phyloP scores from a whole-genome alignment of 2,113 vertebrate species.

The Varanus komodoensis region DNA sequence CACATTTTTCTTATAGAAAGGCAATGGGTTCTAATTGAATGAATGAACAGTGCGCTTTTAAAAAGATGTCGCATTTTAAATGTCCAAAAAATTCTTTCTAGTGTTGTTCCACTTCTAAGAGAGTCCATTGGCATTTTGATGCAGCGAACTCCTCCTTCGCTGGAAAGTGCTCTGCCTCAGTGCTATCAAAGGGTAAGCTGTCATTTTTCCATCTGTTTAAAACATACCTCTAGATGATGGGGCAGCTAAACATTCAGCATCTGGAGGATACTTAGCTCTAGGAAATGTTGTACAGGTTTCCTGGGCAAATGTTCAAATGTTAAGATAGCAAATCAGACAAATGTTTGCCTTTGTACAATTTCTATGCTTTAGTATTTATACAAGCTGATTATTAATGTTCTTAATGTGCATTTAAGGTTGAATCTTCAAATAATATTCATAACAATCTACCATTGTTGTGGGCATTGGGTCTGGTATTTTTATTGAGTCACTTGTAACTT shows the following conservation, averaged over 20 bases:
- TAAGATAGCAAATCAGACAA: not conserved
- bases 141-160: slow-evolving; percentile 92
- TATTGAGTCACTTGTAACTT: not conserved
- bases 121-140: slow-evolving; percentile 97
- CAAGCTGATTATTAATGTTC: not conserved
- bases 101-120: slow-evolving; percentile 93
- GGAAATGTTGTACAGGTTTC: not conserved
- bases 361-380: not conserved
- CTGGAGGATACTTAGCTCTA: slow-evolving; percentile 25
- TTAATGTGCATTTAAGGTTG: not conserved
- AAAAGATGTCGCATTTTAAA: not conserved
- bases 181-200: slow-evolving; percentile 95
- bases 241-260: not conserved
- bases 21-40: too few species aligned
- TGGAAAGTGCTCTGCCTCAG: slow-evolving; percentile 90
- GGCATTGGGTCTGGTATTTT: not conserved
- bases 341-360: not conserved
- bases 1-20: too few species aligned
- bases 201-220: slow-evolving; percentile 10
- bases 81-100: slow-evolving; percentile 66
- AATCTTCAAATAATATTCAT: not conserved
- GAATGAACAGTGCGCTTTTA: too few species aligned
- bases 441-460: not conserved
- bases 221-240: slow-evolving; percentile 1
- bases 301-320: not conserved